Base-by-base conservation (phyloP, 1,140 invertebrate species). In the Agrypnia vestita region DNA sequence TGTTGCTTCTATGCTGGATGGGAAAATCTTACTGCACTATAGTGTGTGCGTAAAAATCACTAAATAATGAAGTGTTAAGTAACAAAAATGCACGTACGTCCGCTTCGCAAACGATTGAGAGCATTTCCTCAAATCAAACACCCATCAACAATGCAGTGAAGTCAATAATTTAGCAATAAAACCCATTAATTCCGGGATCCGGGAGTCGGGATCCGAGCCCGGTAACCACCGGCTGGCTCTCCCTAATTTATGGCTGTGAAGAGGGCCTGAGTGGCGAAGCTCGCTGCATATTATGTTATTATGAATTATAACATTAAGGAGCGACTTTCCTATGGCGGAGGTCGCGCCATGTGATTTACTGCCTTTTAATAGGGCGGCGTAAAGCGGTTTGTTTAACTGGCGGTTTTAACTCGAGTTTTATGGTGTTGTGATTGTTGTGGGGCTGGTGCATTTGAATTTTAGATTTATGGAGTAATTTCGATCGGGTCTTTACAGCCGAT, bases 161-260 rank as follows among this genome's bases (percentile, higher is more conserved):
- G 19, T 62, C 21, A 62, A 62, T 51, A 51, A 51, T 51, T 13
- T 13, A 51, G 49, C 49, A 51, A 51, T 62, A 62, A 62, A 62
- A 62, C 59, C 59, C 17, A 25, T 62, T 25, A 62, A 62, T 11
- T 21, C 17, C 25, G 25, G 25, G 25, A 35, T 1, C 25, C 25
- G 25, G 25, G 25, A 35, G 1, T 19, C 59, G 59, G 19, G 53
- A 15, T 56, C 19, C 53, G 53, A 17, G n/a, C 59, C 25, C 59
- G 25, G 19, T 12, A 62, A 62, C 19, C 17, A 62, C 59, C 59
- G 19, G 12, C 25, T 21, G 25, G 19, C 19, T 62, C 59, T 17
- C 59, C 59, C 59, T 62, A 25, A 62, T 62, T 62, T 62, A 62
- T 62, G 59, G 59, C 59, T n/a, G 9, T 25, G 8, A 4, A 62